phyloP scores from a whole-genome alignment of 1,140 invertebrate species.

The Macrobrachium nipponense region DNA sequence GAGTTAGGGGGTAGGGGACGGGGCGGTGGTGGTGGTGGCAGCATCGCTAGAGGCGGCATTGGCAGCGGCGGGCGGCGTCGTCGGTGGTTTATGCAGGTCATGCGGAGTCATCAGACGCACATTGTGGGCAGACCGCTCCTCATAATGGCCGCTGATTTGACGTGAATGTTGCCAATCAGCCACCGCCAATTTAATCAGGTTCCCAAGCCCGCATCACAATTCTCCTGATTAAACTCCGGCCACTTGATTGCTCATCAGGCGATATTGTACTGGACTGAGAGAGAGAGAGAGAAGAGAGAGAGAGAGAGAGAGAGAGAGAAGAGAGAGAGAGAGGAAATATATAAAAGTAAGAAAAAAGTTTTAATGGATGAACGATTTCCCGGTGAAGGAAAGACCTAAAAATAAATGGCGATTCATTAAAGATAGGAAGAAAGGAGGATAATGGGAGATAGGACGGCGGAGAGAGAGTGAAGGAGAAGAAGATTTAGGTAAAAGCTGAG shows the following conservation, averaged over 20 bases:
- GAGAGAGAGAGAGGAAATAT: constrained; percentile 46
- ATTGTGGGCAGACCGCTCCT: constrained; percentile 56
- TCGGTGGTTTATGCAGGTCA: constrained; percentile 62
- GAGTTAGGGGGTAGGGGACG: background rate
- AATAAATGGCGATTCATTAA: background rate
- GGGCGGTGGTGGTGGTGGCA: background rate
- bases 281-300: constrained; percentile 47
- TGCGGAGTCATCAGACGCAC: constrained; percentile 59
- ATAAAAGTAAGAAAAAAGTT: background rate
- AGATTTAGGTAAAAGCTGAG: background rate
- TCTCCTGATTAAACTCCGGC: constrained; percentile 61
- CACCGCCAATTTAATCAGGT: constrained; percentile 61
- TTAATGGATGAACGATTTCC: too few relatives aligned
- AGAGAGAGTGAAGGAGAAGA: background rate
- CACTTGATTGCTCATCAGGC: constrained; percentile 61
- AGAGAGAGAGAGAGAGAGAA: constrained; percentile 50
- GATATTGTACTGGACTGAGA: constrained; percentile 54
- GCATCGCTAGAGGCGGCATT: constrained; percentile 15
- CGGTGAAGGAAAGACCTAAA: too few relatives aligned
- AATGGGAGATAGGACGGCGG: background rate
- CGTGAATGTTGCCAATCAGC: constrained; percentile 63
- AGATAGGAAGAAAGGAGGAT: background rate
- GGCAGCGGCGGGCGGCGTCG: constrained; percentile 22
- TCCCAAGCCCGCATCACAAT: constrained; percentile 61
- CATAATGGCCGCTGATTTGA: constrained; percentile 63